These are phyloP conservation scores for Ciconia maguari DNA, from an alignment of 2,113 vertebrate genomes.

Conservation along the genomic window DNA sequence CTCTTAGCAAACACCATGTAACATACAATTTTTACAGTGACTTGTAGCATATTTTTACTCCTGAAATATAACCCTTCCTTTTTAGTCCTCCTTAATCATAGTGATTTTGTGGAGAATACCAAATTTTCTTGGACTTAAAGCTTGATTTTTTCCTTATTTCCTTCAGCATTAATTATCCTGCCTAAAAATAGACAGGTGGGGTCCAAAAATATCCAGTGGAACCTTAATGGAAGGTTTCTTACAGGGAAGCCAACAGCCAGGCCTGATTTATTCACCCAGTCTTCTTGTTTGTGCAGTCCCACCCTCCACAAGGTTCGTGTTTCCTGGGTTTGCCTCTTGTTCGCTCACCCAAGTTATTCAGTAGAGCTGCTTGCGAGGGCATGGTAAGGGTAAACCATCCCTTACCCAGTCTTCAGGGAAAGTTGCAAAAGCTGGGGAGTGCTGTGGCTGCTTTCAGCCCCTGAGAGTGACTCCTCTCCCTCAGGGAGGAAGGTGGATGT, in stretches of 20 bases:
- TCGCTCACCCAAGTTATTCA: background rate
- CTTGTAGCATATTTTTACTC: conserved; percentile 19
- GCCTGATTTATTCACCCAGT: background rate
- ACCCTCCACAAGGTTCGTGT: background rate
- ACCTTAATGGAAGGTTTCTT: background rate
- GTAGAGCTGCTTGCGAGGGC: background rate
- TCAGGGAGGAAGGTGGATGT: background rate
- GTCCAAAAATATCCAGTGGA: background rate
- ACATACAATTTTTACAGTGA: background rate
- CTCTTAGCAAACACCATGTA: background rate
- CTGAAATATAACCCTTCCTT: background rate
- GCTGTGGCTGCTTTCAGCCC: background rate
- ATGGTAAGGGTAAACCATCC: background rate
- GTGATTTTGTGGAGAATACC: conserved; percentile 17
- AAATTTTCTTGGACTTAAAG: background rate
- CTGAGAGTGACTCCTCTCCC: fast-evolving
- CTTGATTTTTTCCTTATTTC: background rate
- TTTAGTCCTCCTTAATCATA: conserved; percentile 37
- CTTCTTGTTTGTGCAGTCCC: background rate
- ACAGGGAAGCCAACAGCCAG: background rate
- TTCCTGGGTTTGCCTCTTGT: background rate
- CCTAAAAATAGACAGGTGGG: conserved; percentile 28
- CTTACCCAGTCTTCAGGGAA: background rate
- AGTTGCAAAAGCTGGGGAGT: background rate
- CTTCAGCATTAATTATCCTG: conserved; percentile 1